Conservation (phyloP, 2,888 invertebrate species). For the Drosophila algonquin region DNA sequence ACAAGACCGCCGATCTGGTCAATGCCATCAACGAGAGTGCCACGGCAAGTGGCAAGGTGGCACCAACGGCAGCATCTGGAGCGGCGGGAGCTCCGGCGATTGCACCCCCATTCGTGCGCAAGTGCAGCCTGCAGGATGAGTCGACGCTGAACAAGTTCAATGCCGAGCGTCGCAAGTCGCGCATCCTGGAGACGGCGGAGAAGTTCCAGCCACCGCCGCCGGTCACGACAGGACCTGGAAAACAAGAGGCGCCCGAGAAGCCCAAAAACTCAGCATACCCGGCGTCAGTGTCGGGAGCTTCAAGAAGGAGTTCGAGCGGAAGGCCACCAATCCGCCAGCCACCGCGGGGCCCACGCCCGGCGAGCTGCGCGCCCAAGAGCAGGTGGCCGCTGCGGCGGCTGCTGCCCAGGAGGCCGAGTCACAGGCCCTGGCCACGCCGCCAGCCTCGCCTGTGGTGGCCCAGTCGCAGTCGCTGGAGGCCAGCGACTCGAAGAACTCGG, state of each 20-base stretch:
- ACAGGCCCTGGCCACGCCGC: conserved; percentile 76
- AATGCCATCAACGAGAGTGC: conserved; percentile 80
- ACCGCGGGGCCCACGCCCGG: conserved; percentile 81
- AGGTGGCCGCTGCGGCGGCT: conserved; percentile 76
- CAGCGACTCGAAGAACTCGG: conserved; percentile 86
- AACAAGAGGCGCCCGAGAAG: conserved; percentile 84
- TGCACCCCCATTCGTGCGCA: conserved; percentile 72
- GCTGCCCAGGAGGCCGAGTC: conserved; percentile 58
- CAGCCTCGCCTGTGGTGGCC: conserved; percentile 71
- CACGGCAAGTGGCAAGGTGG: conserved; percentile 27
- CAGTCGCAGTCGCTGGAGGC: conserved; percentile 72
- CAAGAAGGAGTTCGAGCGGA: conserved; percentile 93
- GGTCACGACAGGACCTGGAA: conserved; percentile 24
- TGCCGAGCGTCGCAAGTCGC: conserved; percentile 87
- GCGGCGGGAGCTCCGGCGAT: conserved; percentile 13
- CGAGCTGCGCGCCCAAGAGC: conserved; percentile 78
- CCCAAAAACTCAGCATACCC: conserved; percentile 93
- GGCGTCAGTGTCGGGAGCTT: conserved; percentile 93
- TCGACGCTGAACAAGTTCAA: conserved; percentile 83
- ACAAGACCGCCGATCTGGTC: conserved; percentile 83
- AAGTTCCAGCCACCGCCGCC: conserved; percentile 87
- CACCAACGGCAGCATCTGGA: conserved; percentile 11
- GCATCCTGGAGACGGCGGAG: conserved; percentile 89
- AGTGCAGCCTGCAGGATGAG: conserved; percentile 83
- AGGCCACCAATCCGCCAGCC: conserved; percentile 87